Evolutionary conservation across 2,888 invertebrate species (phyloP), one percentile per base, ranked within the genome.

Genomic region (Chloroclysta siterata): DNA sequence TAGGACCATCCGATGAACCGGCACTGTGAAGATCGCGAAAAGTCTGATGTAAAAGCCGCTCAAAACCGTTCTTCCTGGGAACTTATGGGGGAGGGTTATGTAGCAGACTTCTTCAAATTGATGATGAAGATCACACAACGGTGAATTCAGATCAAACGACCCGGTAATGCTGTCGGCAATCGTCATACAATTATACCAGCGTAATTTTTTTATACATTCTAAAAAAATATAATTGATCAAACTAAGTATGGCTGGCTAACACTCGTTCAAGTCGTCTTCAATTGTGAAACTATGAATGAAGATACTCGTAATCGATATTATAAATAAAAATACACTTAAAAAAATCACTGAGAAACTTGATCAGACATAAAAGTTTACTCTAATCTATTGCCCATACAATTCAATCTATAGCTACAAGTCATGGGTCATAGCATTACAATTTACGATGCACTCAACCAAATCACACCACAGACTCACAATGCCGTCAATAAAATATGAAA

Each of bases 401-500:
- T 52, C 39, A 56, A 52, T 54, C 50, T 46, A 36, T 48, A 14
- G 33, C 33, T 42, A 14, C 41, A n/a, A 39, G 48, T 57, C 28
- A 50, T 50, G 52, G 61, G 55, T 61, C 57, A 54, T 54, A 46
- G 54, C 58, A 39, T 54, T 42, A 57, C 50, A 54, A 53, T 58
- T 53, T 50, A 59, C 51, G 39, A 59, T 59, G 53, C 54, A 53
- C 54, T 57, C 59, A 48, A 61, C 53, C 51, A 62, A 62, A 56
- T 69, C 53, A 58, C 54, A 36, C 58, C 22, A 5, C 47, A 59
- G 50, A 56, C 59, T 39, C 60, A 60, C 57, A 66, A 63, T 61
- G 52, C 51, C 52, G 36, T 71, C 73, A 80, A 80, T 81, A 79
- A 81, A 84, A 82, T 82, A 83, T 83, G 80, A 82, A 83, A 82